These are phyloP conservation scores for Parauchenoglanis punctatus DNA, from an alignment of 2,797 vertebrate species.

Conservation along the genomic window DNA sequence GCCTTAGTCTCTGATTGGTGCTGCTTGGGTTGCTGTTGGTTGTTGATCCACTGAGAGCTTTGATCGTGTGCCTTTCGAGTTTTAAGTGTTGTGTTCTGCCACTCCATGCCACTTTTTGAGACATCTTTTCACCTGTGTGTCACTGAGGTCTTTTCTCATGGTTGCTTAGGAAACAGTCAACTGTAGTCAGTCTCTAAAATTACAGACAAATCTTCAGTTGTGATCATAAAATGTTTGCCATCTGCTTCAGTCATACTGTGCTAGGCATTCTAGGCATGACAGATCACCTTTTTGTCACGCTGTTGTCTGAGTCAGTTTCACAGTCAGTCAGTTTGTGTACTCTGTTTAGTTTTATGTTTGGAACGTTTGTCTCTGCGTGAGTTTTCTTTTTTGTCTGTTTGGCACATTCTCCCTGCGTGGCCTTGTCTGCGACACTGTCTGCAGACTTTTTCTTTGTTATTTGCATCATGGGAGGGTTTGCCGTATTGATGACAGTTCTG, in stretches of 20 bases:
- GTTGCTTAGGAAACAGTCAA: background rate
- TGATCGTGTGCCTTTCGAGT: background rate
- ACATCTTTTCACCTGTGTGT: background rate
- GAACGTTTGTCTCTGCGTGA: background rate
- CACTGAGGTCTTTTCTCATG: background rate
- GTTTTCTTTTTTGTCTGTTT: background rate
- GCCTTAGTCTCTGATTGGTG: background rate
- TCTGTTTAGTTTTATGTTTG: background rate
- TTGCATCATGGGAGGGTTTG: background rate
- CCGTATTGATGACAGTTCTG: background rate
- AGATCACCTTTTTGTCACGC: background rate
- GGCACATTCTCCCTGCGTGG: background rate
- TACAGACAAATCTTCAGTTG: background rate
- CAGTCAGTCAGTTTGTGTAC: background rate
- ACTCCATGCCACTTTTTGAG: background rate
- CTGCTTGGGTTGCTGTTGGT: background rate
- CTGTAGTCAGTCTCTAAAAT: background rate
- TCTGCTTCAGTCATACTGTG: background rate
- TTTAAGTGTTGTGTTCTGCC: background rate
- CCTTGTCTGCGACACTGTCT: background rate
- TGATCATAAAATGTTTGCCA: background rate
- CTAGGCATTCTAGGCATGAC: background rate
- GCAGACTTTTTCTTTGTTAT: background rate
- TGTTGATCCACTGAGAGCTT: background rate
- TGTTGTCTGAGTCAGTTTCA: background rate